Conservation (phyloP, 1,140 invertebrate species). For the Proales similis region DNA sequence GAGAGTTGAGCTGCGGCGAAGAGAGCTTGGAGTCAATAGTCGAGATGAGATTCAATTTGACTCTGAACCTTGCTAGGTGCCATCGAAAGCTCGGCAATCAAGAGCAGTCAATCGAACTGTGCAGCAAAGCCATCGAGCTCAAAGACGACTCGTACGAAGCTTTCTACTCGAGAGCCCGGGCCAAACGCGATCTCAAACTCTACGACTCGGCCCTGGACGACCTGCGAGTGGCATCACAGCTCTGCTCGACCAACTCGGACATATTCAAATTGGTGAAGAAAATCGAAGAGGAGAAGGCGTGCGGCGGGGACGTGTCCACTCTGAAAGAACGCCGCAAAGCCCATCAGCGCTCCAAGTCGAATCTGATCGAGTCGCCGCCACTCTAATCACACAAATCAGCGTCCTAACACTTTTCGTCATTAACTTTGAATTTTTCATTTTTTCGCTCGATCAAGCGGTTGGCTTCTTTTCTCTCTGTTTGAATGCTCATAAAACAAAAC, state of each 20-base stretch:
- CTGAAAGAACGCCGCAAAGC: background rate
- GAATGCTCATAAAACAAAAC: no score
- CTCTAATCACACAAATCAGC: background rate
- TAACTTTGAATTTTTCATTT: constrained; percentile 7
- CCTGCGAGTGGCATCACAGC: background rate
- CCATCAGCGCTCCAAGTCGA: background rate
- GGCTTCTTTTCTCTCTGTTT: no score
- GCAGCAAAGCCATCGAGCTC: constrained; percentile 71
- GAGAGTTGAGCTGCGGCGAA: constrained; percentile 47
- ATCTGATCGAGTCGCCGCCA: constrained; percentile 33
- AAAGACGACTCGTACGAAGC: constrained; percentile 81
- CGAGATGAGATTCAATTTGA: constrained; percentile 75
- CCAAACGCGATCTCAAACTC: constrained; percentile 62
- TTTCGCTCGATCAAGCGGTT: no score
- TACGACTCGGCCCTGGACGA: constrained; percentile 27
- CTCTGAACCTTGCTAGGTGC: constrained; percentile 80
- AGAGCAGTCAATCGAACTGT: constrained; percentile 68
- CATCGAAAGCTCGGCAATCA: constrained; percentile 71
- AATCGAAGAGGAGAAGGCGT: constrained; percentile 1
- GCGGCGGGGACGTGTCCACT: background rate
- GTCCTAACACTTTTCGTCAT: constrained; percentile 1
- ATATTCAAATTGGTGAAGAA: constrained; percentile 23
- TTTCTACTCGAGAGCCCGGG: constrained; percentile 78
- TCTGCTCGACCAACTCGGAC: constrained; percentile 1
- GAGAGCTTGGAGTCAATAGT: constrained; percentile 61